phyloP scores from a whole-genome alignment of 2,888 invertebrate species.

The Ochlodes sylvanus region DNA sequence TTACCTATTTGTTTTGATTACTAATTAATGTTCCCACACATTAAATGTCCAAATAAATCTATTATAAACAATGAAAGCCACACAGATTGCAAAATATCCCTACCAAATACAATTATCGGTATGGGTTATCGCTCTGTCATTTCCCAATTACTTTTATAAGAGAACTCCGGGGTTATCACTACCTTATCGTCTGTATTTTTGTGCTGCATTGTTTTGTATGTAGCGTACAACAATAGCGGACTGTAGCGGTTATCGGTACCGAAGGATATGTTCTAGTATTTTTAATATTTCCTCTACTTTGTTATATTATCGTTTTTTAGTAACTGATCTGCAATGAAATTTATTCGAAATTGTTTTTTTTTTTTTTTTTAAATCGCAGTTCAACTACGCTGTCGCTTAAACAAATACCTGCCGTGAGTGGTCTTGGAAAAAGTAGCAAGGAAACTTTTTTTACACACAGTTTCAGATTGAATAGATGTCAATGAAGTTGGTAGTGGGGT shows the following conservation, averaged over 20 bases:
- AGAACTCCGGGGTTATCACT: slow-evolving; percentile 56
- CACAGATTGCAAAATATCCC: slow-evolving; percentile 41
- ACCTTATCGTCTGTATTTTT: slow-evolving; percentile 52
- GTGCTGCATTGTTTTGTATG: slow-evolving; percentile 52
- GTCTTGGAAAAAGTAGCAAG: too few relatives aligned
- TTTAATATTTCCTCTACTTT: background rate
- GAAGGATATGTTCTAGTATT: slow-evolving; percentile 31
- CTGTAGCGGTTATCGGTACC: slow-evolving; percentile 43
- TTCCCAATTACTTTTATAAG: slow-evolving; percentile 57
- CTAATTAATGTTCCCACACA: too few relatives aligned
- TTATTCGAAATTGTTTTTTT: too few relatives aligned
- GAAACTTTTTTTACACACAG: too few relatives aligned
- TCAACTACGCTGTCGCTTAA: too few relatives aligned
- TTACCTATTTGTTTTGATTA: too few relatives aligned
- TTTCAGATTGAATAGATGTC: too few relatives aligned
- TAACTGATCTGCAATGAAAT: too few relatives aligned
- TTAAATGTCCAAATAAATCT: background rate
- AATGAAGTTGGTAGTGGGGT: too few relatives aligned
- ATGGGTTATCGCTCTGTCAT: slow-evolving; percentile 53
- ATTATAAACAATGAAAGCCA: slow-evolving; percentile 7
- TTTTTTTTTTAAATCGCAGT: too few relatives aligned
- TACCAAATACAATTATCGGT: slow-evolving; percentile 19
- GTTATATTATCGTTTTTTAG: too few relatives aligned
- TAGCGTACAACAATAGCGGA: slow-evolving; percentile 44
- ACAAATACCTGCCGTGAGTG: too few relatives aligned